phyloP scores from a whole-genome alignment of 2,888 invertebrate species.

The Corbicula japonica region DNA sequence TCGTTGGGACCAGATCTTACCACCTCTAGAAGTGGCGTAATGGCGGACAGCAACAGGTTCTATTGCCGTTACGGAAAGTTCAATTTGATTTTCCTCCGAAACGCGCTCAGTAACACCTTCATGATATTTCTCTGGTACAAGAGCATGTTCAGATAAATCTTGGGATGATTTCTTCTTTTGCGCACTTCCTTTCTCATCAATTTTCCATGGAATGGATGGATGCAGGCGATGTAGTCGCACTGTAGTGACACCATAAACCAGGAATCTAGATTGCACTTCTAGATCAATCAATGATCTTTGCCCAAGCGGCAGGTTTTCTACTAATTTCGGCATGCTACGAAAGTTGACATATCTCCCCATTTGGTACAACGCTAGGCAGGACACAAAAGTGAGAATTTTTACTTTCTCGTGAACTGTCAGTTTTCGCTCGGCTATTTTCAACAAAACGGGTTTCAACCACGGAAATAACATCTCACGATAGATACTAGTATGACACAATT shows the following conservation, averaged over 20 bases:
- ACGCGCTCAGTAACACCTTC: no score
- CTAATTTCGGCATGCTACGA: not conserved
- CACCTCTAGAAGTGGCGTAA: not conserved
- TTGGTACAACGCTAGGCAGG: not conserved
- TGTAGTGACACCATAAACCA: not conserved
- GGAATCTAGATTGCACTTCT: not conserved
- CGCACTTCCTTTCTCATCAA: not conserved
- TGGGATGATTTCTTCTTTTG: no score
- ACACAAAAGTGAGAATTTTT: not conserved
- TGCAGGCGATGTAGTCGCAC: not conserved
- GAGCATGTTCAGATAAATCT: no score
- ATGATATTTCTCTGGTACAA: no score
- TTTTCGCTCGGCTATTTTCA: not conserved
- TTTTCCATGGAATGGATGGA: slow-evolving; percentile 1
- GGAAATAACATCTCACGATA: slow-evolving; percentile 2
- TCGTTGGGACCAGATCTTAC: slow-evolving; percentile 14
- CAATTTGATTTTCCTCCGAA: no score
- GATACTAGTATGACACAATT: slow-evolving; percentile 4
- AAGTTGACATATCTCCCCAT: slow-evolving; percentile 1
- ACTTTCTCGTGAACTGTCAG: not conserved
- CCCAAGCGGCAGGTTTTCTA: not conserved
- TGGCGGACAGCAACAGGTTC: no score
- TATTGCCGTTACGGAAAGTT: no score
- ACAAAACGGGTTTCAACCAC: not conserved
- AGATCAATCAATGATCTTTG: not conserved